phyloP scores from a whole-genome alignment of 2,797 vertebrate genomes.

The Martes flavigula region DNA sequence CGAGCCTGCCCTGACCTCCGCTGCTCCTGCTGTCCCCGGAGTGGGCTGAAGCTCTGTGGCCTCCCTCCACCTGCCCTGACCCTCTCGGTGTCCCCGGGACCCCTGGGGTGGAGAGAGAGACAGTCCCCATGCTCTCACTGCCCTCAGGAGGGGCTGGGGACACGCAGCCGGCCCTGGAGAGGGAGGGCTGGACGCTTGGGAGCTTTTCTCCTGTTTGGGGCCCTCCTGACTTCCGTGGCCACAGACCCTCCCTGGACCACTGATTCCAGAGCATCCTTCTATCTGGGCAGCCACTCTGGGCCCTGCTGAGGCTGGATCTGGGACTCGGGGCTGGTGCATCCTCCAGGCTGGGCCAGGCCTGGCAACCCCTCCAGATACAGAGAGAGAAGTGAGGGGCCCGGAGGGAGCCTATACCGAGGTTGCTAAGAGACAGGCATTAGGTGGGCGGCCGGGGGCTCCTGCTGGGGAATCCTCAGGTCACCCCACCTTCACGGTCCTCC shows the following conservation, averaged over 20 bases:
- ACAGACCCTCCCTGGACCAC: background rate
- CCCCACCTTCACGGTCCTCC: background rate
- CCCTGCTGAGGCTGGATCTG: background rate
- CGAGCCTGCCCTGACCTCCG: background rate
- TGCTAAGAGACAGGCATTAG: accelerated
- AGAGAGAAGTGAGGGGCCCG: background rate
- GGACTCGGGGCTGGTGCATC: background rate
- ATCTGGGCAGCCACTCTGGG: background rate
- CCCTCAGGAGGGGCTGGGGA: background rate
- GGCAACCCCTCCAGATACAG: background rate
- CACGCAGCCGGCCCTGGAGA: background rate
- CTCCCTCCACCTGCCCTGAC: background rate
- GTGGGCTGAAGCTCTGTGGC: background rate
- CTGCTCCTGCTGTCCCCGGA: background rate
- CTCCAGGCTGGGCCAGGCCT: background rate
- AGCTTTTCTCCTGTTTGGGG: background rate
- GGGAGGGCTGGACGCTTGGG: background rate
- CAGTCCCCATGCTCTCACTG: background rate
- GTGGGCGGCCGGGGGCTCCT: background rate
- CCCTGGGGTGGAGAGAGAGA: background rate
- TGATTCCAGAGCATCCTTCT: background rate
- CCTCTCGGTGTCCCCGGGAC: accelerated
- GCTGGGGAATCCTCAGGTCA: background rate
- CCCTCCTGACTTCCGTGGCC: background rate
- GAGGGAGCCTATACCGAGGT: background rate